A percentile compares a stretch with the other conserved stretches of the same genome.
Evolutionary conservation across 1,140 invertebrate genomes (phyloP).

Genomic region (Cotesia glomerata): DNA sequence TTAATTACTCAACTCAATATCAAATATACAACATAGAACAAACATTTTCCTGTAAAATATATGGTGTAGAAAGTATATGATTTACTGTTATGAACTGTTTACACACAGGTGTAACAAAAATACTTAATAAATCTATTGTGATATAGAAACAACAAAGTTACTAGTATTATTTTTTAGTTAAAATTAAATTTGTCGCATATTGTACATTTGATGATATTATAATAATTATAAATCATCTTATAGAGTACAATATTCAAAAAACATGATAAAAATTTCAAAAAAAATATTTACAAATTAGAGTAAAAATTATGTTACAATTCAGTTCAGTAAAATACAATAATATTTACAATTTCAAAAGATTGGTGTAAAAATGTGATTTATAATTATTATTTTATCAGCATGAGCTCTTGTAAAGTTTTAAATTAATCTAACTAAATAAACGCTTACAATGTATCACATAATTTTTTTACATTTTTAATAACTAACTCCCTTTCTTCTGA

Average conservation of each 20-base stretch:
- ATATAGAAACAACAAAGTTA: not conserved
- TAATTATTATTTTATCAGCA: constrained; percentile 7
- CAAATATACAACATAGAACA: not conserved
- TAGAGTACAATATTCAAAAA: not conserved
- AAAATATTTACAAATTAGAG: constrained; percentile 17
- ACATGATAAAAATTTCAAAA: not conserved
- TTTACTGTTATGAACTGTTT: not conserved
- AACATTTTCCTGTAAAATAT: not conserved
- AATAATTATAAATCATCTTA: constrained; percentile 7
- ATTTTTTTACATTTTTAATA: constrained; percentile 7
- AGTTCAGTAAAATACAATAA: not conserved
- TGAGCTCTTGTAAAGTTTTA: not conserved
- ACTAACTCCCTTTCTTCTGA: constrained; percentile 12
- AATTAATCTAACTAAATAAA: not conserved
- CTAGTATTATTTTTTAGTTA: not conserved
- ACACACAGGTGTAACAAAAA: not conserved
- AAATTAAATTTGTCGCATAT: not conserved
- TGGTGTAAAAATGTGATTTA: constrained; percentile 4
- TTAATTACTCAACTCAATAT: not conserved
- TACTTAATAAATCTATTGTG: not conserved
- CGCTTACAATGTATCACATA: constrained; percentile 18
- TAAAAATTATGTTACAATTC: constrained; percentile 3
- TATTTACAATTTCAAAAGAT: not conserved
- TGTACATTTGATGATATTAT: constrained; percentile 5
- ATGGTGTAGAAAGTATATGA: not conserved